These are phyloP conservation scores for Acrocyrtus sp. DNA, from an alignment of 2,888 invertebrate species.

Conservation along the genomic window DNA sequence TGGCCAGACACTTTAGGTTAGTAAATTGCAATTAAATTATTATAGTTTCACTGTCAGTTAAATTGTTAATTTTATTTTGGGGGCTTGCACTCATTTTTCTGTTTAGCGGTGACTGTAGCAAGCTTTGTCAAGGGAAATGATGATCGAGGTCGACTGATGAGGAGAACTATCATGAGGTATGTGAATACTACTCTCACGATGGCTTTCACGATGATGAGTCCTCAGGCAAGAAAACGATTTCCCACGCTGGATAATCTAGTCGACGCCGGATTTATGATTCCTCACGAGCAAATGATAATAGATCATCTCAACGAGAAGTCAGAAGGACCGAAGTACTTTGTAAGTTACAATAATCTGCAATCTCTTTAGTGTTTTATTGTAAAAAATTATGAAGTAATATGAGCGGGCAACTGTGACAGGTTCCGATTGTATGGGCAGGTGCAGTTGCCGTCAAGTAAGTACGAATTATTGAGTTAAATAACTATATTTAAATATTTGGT, in stretches of 20 bases:
- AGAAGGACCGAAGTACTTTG: constrained; percentile 63
- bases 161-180: constrained; percentile 66
- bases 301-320: constrained; percentile 64
- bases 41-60: too few relatives aligned
- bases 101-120: too few relatives aligned
- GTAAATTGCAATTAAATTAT: too few relatives aligned
- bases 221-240: constrained; percentile 65
- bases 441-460: too few relatives aligned
- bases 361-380: too few relatives aligned
- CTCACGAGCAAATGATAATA: constrained; percentile 65
- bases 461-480: background rate
- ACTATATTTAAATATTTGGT: background rate
- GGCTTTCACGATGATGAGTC: constrained; percentile 65
- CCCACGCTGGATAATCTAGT: constrained; percentile 66
- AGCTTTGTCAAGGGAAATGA: too few relatives aligned
- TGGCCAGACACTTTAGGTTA: constrained; percentile 25
- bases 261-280: constrained; percentile 65
- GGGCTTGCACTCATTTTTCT: too few relatives aligned
- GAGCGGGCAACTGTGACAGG: constrained; percentile 64
- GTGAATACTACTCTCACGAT: constrained; percentile 65
- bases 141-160: constrained; percentile 48
- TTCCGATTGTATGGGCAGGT: constrained; percentile 67
- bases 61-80: too few relatives aligned
- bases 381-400: constrained; percentile 65
- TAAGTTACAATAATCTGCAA: too few relatives aligned